A percentile compares a stretch with the other conserved stretches of the same genome.
These are phyloP conservation scores for Wiebesia pumilae DNA, from an alignment of 1,140 invertebrate species.

Conservation along the genomic window DNA sequence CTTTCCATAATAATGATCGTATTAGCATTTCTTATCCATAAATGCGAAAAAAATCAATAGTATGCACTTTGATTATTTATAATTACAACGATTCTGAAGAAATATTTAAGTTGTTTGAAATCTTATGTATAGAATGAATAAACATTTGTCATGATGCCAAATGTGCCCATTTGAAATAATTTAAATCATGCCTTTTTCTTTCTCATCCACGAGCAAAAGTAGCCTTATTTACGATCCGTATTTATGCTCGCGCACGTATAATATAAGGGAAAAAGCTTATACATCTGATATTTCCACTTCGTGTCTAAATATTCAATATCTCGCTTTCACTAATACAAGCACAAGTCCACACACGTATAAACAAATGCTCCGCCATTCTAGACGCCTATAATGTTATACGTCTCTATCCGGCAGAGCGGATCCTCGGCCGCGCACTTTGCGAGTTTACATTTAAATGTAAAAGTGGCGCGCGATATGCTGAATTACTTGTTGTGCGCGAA, in stretches of 20 bases:
- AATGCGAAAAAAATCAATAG: no score
- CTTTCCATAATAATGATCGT: no score
- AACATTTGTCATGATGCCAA: background rate
- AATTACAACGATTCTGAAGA: background rate
- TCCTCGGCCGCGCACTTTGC: slow-evolving; percentile 64
- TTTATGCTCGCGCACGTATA: slow-evolving; percentile 44
- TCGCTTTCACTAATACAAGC: background rate
- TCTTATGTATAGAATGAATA: background rate
- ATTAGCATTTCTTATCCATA: no score
- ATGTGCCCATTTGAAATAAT: slow-evolving; percentile 5
- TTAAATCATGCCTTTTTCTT: background rate
- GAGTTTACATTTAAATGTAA: slow-evolving; percentile 77
- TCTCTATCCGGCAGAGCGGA: slow-evolving; percentile 38
- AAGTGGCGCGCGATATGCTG: slow-evolving; percentile 68
- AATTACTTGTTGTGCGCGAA: slow-evolving; percentile 60
- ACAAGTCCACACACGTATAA: background rate
- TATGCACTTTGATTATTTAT: background rate
- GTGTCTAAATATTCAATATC: slow-evolving; percentile 49
- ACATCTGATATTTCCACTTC: slow-evolving; percentile 45
- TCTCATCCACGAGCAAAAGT: slow-evolving; percentile 4
- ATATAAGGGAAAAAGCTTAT: slow-evolving; percentile 51
- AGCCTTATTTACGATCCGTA: background rate
- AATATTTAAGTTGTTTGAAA: background rate
- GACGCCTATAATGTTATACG: slow-evolving; percentile 47
- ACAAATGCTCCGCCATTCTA: slow-evolving; percentile 12